Evolutionary conservation across 2,888 invertebrate genomes (phyloP).

Genomic region (Drosophila peninsularis): DNA sequence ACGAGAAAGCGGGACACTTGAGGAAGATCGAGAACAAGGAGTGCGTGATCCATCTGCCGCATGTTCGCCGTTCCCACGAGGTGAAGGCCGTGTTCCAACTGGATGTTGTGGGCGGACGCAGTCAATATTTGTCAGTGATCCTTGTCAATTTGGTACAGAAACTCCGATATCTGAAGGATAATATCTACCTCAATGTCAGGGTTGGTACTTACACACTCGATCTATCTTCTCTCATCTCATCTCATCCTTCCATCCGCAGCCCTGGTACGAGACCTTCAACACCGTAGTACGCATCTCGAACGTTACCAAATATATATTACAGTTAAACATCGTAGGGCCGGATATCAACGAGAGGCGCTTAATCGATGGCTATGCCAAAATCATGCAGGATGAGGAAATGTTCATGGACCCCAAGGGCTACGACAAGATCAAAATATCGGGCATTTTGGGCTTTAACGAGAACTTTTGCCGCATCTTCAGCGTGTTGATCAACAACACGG

Average conservation of each 20-base stretch:
- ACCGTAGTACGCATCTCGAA: slow-evolving; percentile 63
- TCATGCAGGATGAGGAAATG: slow-evolving; percentile 47
- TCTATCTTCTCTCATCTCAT: background rate
- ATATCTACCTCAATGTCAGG: slow-evolving; percentile 72
- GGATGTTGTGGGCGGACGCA: slow-evolving; percentile 69
- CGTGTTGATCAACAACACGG: slow-evolving; percentile 72
- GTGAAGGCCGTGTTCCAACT: slow-evolving; percentile 67
- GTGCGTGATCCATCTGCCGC: slow-evolving; percentile 58
- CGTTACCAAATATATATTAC: slow-evolving; percentile 67
- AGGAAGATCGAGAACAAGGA: slow-evolving; percentile 20
- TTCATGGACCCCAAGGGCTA: slow-evolving; percentile 42
- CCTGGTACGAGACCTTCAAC: slow-evolving; percentile 78
- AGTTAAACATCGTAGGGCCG: slow-evolving; percentile 26
- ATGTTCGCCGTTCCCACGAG: slow-evolving; percentile 46
- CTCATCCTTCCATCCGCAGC: slow-evolving; percentile 48
- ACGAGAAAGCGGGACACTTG: slow-evolving; percentile 69
- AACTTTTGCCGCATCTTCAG: slow-evolving; percentile 68
- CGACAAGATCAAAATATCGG: slow-evolving; percentile 53
- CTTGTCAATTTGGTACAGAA: slow-evolving; percentile 72
- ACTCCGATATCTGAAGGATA: slow-evolving; percentile 66
- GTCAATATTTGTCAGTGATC: slow-evolving; percentile 63
- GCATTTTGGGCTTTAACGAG: slow-evolving; percentile 75
- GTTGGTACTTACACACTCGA: slow-evolving; percentile 42
- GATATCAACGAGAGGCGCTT: slow-evolving; percentile 33
- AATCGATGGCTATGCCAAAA: slow-evolving; percentile 64